Evolutionary conservation across 2,888 invertebrate genomes (phyloP).

Genomic region (Megaustenia siamemsis): DNA sequence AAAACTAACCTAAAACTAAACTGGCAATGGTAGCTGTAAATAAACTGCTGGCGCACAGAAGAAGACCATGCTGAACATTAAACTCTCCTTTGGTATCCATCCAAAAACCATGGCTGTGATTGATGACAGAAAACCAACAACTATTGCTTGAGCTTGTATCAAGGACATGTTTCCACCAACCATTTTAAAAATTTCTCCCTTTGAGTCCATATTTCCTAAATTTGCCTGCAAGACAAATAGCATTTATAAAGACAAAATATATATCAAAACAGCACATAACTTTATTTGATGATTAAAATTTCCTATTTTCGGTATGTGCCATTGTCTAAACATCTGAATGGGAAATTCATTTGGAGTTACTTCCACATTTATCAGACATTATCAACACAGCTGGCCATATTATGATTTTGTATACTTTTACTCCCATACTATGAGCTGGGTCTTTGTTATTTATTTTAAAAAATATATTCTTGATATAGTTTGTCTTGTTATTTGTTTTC

Average conservation of each 20-base stretch:
- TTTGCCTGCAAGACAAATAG: slow-evolving; percentile 84
- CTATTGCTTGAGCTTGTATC: slow-evolving; percentile 84
- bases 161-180: slow-evolving; percentile 90
- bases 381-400: too few species aligned
- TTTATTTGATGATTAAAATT: too few species aligned
- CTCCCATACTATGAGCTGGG: too few species aligned
- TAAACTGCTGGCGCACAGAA: slow-evolving; percentile 91
- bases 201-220: slow-evolving; percentile 90
- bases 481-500: too few species aligned
- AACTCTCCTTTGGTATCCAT: slow-evolving; percentile 90
- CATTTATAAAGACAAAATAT: not conserved
- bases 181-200: slow-evolving; percentile 85
- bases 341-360: too few species aligned
- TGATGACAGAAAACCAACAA: slow-evolving; percentile 91
- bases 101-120: slow-evolving; percentile 90
- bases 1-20: slow-evolving; percentile 86
- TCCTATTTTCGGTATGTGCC: too few species aligned
- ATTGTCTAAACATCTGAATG: too few species aligned
- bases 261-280: not conserved
- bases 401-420: too few species aligned
- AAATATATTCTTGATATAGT: too few species aligned
- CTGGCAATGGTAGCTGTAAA: slow-evolving; percentile 93
- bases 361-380: too few species aligned
- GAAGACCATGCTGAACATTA: slow-evolving; percentile 88
- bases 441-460: too few species aligned